Conservation (phyloP, 92 coral and sea anemone genomes). For the Phenganax subtilis region DNA sequence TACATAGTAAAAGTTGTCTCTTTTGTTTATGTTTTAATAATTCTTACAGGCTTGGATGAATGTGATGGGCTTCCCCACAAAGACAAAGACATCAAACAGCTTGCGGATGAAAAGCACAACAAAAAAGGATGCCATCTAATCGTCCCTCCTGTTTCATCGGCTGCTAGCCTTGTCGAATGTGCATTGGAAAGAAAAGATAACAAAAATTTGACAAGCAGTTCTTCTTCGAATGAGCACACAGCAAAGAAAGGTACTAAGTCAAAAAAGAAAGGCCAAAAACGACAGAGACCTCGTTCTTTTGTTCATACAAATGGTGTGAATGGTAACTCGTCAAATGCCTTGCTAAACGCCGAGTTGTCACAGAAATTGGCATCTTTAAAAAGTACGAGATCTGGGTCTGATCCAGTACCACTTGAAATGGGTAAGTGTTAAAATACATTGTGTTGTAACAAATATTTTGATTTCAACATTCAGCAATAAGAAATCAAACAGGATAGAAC, state of each 20-base stretch:
- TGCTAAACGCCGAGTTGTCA: conserved; percentile 25
- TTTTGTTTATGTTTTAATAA: too few species aligned
- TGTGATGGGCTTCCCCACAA: conserved; percentile 36
- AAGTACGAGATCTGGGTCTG: conserved; percentile 19
- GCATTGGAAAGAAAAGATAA: conserved; percentile 29
- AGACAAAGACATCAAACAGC: not conserved
- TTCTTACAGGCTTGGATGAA: conserved; percentile 20
- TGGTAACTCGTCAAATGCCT: not conserved
- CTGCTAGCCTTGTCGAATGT: conserved; percentile 16
- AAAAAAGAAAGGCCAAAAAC: conserved; percentile 4
- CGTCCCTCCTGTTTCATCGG: conserved; percentile 22
- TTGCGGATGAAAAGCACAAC: not conserved
- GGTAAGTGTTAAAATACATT: not conserved
- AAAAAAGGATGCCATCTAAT: conserved; percentile 23
- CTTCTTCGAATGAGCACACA: conserved; percentile 32
- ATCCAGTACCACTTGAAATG: conserved; percentile 16
- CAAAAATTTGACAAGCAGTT: not conserved
- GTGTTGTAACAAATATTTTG: not conserved
- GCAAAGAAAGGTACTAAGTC: conserved; percentile 11
- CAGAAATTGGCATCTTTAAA: conserved; percentile 30
- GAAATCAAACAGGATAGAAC: not conserved
- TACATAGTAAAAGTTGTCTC: not conserved
- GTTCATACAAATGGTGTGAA: not conserved
- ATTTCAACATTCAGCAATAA: not conserved
- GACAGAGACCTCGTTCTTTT: conserved; percentile 31